Evolutionary conservation across 1,140 invertebrate genomes (phyloP).

Genomic region (Drosophila truncata): DNA sequence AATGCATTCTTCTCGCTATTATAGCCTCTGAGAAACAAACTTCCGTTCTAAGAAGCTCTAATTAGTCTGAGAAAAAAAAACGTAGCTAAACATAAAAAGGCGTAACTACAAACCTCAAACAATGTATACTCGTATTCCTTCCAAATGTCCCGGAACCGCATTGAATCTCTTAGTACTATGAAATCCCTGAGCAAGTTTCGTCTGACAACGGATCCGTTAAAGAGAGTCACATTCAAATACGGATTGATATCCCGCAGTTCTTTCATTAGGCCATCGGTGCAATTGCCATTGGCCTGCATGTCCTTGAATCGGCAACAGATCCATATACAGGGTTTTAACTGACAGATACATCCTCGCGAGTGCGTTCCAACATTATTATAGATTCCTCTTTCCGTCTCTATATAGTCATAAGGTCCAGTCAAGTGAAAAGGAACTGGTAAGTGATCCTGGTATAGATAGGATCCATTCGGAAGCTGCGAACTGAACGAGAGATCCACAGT

Average conservation of each 20-base stretch:
- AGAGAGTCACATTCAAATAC: neutral
- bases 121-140: neutral
- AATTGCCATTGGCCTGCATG: neutral
- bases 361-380: neutral
- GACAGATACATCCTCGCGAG: neutral
- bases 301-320: neutral
- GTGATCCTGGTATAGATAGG: neutral
- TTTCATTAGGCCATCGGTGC: neutral
- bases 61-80: neutral
- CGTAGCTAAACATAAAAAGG: too few species aligned
- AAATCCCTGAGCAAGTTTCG: neutral
- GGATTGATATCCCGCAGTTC: neutral
- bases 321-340: neutral
- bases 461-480: neutral
- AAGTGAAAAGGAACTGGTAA: neutral
- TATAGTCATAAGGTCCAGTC: neutral
- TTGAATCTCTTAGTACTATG: neutral
- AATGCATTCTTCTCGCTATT: neutral
- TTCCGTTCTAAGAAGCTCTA: neutral
- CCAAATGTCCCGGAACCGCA: neutral
- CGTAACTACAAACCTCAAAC: neutral
- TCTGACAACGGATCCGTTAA: constrained; percentile 2
- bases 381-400: neutral
- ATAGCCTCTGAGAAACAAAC: neutral
- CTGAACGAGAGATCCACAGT: neutral